Percentiles rank a stretch among this genome's conserved stretches.
phyloP scores from a whole-genome alignment of 2,888 invertebrate genomes.

The Epistrophella euchroma region DNA sequence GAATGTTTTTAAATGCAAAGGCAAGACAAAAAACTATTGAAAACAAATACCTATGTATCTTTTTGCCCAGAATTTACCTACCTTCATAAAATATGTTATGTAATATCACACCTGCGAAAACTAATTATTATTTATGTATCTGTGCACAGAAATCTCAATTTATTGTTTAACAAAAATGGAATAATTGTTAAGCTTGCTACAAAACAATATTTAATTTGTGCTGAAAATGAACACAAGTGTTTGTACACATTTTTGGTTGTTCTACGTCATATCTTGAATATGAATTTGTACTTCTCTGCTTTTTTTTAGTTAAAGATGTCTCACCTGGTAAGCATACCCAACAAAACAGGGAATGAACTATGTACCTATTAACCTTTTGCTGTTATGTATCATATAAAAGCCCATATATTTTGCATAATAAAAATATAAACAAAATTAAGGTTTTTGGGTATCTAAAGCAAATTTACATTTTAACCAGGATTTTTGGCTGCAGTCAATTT shows the following conservation, averaged over 20 bases:
- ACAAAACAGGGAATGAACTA: neutral
- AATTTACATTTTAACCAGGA: conserved; percentile 2
- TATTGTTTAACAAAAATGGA: conserved; percentile 6
- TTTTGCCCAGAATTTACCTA: neutral
- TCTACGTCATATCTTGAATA: neutral
- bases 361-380: conserved; percentile 1
- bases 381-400: conserved; percentile 10
- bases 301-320: neutral
- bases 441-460: conserved; percentile 1
- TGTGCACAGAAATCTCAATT: conserved; percentile 29
- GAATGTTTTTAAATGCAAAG: neutral
- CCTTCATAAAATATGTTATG: neutral
- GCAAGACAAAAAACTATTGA: neutral
- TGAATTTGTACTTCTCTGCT: neutral
- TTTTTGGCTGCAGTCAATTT: neutral
- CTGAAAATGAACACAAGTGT: conserved; percentile 22
- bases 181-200: conserved; percentile 38
- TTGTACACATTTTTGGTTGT: neutral
- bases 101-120: neutral
- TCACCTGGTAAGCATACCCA: neutral
- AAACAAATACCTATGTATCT: neutral
- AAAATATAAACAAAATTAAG: neutral
- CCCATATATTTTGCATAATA: conserved; percentile 12
- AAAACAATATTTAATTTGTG: conserved; percentile 43
- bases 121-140: neutral